Base-by-base conservation (phyloP, 2,113 vertebrate genomes). In the Bucco capensis region DNA sequence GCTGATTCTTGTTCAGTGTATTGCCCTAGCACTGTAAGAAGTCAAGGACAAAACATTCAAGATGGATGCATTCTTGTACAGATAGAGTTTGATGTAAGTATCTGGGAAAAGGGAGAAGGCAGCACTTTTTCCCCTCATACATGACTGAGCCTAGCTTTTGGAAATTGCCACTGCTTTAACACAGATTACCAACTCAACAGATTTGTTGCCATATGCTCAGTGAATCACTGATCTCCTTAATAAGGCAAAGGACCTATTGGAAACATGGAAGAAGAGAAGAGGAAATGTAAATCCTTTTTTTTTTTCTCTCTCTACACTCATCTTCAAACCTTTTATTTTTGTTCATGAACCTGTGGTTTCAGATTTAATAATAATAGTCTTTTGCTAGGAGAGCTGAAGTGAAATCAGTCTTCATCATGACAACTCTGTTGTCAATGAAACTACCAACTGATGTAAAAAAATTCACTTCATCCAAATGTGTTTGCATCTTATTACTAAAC, bases 121-220 rank as follows among this genome's bases (percentile, higher is more conserved):
- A 86, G 42, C 22, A 13, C 23, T 42, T 54, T 44, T 33, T 51
- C 19, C 28, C 56, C 61, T 60, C 57, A 79, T 33, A 85, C 76
- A 93, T 60, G 71, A 67, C 28, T 18, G 25, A 83, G 18, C 46
- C 13, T 21, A 33, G 60, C 47, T 42, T 73, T 83, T 74, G 79
- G 80, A 86, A 92, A 78, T 21, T 58, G 82, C 60, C 79, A 54
- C 58, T 65, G 71, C 47, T 93, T 50, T 57, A 72, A 31, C 37
- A 40, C 1, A 5, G 82, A 85, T 70, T 70, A 85, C 35, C 54
- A 77, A 3, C 53, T 72, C 58, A 65, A 87, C 85, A 86, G 79
- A 92, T 74, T 64, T 58, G 65, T 9, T 91, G 85, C 75, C 90
- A 88, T 83, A 80, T 74, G 82, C 64, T 88, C 72, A 62, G 27